A percentile compares a stretch with the other conserved stretches of the same genome.
Evolutionary conservation across 2,888 invertebrate species (phyloP).

Genomic region (Drosophila kuntzei): DNA sequence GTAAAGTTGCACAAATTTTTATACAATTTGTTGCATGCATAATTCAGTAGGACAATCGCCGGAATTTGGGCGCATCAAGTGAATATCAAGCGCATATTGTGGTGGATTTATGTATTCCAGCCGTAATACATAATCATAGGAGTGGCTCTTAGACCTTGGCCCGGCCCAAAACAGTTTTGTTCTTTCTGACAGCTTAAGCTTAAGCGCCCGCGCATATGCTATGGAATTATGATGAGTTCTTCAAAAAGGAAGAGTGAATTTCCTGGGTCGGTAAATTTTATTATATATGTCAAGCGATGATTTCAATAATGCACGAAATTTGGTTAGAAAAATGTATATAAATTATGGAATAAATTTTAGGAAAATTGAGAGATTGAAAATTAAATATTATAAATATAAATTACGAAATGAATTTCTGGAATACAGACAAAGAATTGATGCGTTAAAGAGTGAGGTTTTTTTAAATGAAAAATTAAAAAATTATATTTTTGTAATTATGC

Average conservation of each 20-base stretch:
- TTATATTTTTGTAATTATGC: background rate
- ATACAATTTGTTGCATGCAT: slow-evolving; percentile 83
- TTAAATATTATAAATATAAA: too few relatives aligned
- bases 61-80: slow-evolving; percentile 52
- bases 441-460: too few relatives aligned
- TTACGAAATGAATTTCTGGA: too few relatives aligned
- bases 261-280: slow-evolving; percentile 13
- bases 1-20: slow-evolving; percentile 82
- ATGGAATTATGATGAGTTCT: slow-evolving; percentile 79
- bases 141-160: slow-evolving; percentile 10
- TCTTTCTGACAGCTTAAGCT: slow-evolving; percentile 46
- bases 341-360: too few relatives aligned
- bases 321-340: too few relatives aligned
- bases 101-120: slow-evolving; percentile 74
- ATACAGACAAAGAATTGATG: too few relatives aligned
- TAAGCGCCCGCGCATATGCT: slow-evolving; percentile 63
- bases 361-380: too few relatives aligned
- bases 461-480: too few relatives aligned
- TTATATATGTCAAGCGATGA: slow-evolving; percentile 15
- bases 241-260: background rate
- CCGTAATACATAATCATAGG: slow-evolving; percentile 6
- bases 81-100: slow-evolving; percentile 61
- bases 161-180: slow-evolving; percentile 13
- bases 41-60: slow-evolving; percentile 74
- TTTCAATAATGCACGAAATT: background rate